Evolutionary conservation across 2,888 invertebrate species (phyloP).

Genomic region (Chelonus formosanus): DNA sequence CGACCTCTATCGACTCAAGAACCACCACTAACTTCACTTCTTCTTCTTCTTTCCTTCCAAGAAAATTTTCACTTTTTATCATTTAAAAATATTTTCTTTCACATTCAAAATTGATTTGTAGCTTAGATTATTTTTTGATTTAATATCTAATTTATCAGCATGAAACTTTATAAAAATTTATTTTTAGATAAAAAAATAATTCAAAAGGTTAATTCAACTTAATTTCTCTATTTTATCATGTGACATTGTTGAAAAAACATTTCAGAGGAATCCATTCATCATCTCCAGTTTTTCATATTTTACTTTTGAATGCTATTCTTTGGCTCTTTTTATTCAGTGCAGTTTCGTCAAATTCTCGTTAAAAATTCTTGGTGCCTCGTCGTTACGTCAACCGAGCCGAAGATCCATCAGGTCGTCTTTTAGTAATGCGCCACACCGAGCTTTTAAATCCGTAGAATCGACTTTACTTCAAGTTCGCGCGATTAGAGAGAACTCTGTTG

Average conservation of each 20-base stretch:
- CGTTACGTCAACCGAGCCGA: constrained; percentile 28
- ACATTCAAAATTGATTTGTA: too few species aligned
- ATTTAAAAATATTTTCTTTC: too few species aligned
- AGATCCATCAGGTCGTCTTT: constrained; percentile 17
- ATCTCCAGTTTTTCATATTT: constrained; percentile 8
- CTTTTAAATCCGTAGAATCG: constrained; percentile 34
- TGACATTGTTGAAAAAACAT: too few species aligned
- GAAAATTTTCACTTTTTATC: not conserved
- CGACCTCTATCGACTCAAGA: constrained; percentile 44
- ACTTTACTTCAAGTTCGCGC: constrained; percentile 17
- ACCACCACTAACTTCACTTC: constrained; percentile 12
- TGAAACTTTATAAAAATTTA: too few species aligned
- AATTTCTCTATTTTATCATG: too few species aligned
- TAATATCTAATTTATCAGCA: too few species aligned
- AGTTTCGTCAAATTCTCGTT: constrained; percentile 5
- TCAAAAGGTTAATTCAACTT: too few species aligned
- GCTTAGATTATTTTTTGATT: too few species aligned
- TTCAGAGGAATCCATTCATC: too few species aligned
- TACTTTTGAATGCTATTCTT: not conserved
- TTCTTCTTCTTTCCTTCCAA: constrained; percentile 16
- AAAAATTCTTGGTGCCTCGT: constrained; percentile 26
- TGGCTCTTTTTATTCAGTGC: not conserved
- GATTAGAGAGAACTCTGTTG: constrained; percentile 21
- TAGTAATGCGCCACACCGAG: constrained; percentile 17
- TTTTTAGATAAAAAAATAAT: too few species aligned